Percentiles rank a stretch among this genome's conserved stretches.
Conservation (phyloP, 2,113 vertebrate species). For the Lophura nycthemera region DNA sequence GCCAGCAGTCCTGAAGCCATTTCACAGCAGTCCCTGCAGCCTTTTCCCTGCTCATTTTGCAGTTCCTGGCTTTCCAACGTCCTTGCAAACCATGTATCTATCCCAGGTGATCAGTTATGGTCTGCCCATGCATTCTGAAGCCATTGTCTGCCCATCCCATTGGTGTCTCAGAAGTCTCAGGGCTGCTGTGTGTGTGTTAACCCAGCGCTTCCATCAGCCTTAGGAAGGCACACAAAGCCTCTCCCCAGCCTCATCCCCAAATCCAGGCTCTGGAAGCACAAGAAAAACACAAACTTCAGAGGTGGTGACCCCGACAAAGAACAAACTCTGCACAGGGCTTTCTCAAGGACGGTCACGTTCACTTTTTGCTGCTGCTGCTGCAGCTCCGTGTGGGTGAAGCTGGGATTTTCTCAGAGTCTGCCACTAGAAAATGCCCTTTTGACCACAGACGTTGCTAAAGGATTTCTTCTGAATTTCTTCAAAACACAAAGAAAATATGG, state of each 20-base stretch:
- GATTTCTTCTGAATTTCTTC: background rate
- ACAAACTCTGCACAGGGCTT: background rate
- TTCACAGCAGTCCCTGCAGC: background rate
- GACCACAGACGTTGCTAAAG: background rate
- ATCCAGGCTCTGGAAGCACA: background rate
- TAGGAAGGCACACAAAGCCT: background rate
- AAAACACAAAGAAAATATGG: background rate
- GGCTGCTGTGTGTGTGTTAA: background rate
- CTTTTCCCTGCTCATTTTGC: background rate
- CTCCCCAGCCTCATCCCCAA: fast-evolving
- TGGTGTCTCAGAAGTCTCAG: background rate
- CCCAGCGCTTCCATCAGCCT: background rate
- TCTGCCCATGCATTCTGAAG: background rate
- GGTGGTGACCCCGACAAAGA: background rate
- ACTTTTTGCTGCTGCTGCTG: background rate
- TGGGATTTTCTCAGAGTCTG: background rate
- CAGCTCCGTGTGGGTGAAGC: background rate
- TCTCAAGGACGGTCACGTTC: background rate
- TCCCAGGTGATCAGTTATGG: background rate
- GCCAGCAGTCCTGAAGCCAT: background rate
- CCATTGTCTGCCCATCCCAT: background rate
- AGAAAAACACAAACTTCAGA: background rate
- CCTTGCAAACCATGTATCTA: background rate
- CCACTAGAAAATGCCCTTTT: background rate
- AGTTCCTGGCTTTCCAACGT: background rate